Evolutionary conservation across 2,888 invertebrate genomes (phyloP).

Genomic region (Apamea epomidion): DNA sequence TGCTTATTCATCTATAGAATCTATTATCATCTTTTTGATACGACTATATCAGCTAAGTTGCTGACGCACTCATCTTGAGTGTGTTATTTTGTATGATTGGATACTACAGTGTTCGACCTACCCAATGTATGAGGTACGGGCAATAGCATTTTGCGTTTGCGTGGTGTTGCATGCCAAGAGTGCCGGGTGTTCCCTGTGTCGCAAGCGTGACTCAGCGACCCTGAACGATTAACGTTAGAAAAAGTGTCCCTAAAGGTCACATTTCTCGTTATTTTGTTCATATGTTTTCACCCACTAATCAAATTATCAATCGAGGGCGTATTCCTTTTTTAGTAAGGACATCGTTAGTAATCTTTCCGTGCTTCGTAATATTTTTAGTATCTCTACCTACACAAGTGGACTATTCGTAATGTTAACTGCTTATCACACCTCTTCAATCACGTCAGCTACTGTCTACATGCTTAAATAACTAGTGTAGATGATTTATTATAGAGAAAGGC

Average conservation of each 20-base stretch:
- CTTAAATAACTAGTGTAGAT: slow-evolving; percentile 40
- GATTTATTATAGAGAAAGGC: slow-evolving; percentile 49
- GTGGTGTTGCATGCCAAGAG: slow-evolving; percentile 81
- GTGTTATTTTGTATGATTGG: slow-evolving; percentile 56
- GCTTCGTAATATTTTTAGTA: slow-evolving; percentile 33
- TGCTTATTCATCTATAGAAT: slow-evolving; percentile 37
- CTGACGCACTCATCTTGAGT: slow-evolving; percentile 57
- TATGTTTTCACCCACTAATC: slow-evolving; percentile 55
- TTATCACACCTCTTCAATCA: slow-evolving; percentile 50
- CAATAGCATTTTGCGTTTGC: slow-evolving; percentile 70
- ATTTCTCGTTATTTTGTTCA: slow-evolving; percentile 67
- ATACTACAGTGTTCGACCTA: slow-evolving; percentile 37
- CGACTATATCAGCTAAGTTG: slow-evolving; percentile 56
- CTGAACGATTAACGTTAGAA: slow-evolving; percentile 82
- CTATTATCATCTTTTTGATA: slow-evolving; percentile 55
- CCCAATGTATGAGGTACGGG: slow-evolving; percentile 60
- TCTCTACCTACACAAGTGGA: slow-evolving; percentile 3
- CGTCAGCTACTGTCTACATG: slow-evolving; percentile 34
- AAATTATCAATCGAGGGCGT: slow-evolving; percentile 61
- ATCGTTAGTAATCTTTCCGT: slow-evolving; percentile 19
- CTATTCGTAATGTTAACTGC: slow-evolving; percentile 42
- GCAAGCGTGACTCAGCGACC: slow-evolving; percentile 82
- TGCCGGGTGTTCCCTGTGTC: slow-evolving; percentile 85
- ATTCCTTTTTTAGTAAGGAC: slow-evolving; percentile 24
- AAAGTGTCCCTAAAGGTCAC: slow-evolving; percentile 76